Percentiles rank a stretch among this genome's conserved stretches.
Conservation (phyloP, 1,140 invertebrate species). For the Leptinotarsa lineolata region DNA sequence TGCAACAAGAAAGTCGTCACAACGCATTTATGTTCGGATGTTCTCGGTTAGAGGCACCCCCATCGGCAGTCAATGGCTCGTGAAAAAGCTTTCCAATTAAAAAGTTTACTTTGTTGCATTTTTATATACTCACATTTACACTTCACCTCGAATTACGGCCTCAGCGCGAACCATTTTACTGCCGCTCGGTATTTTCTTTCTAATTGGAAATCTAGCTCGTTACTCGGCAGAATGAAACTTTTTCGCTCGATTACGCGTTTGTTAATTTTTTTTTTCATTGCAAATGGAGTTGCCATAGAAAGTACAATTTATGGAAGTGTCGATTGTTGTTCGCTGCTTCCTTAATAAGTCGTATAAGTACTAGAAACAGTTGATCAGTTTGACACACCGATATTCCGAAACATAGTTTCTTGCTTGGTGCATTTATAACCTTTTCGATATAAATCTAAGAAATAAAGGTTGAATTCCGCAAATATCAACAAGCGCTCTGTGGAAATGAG, state of each 20-base stretch:
- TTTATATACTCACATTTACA: constrained; percentile 28
- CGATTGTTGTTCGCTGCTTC: neutral
- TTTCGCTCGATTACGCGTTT: constrained; percentile 5
- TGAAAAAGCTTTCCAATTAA: constrained; percentile 30
- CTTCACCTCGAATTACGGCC: constrained; percentile 17
- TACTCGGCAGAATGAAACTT: constrained; percentile 4
- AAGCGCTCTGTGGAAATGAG: too few relatives aligned
- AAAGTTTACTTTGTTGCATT: constrained; percentile 29
- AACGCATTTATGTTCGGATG: constrained; percentile 12
- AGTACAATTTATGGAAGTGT: neutral
- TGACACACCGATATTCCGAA: too few relatives aligned
- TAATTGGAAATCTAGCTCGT: constrained; percentile 18
- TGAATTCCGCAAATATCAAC: too few relatives aligned
- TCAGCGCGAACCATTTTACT: constrained; percentile 17
- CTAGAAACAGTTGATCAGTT: too few relatives aligned
- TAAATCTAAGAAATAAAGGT: too few relatives aligned
- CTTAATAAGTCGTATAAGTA: too few relatives aligned
- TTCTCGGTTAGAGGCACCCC: constrained; percentile 4
- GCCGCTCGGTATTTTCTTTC: constrained; percentile 14
- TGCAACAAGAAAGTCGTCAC: constrained; percentile 20
- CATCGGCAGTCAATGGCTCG: constrained; percentile 3
- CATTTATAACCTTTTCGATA: too few relatives aligned
- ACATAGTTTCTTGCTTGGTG: too few relatives aligned
- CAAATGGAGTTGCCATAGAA: neutral
- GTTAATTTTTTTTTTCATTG: constrained; percentile 2